Base-by-base conservation (phyloP, 2,888 invertebrate genomes). In the Muschampia plurimacula region DNA sequence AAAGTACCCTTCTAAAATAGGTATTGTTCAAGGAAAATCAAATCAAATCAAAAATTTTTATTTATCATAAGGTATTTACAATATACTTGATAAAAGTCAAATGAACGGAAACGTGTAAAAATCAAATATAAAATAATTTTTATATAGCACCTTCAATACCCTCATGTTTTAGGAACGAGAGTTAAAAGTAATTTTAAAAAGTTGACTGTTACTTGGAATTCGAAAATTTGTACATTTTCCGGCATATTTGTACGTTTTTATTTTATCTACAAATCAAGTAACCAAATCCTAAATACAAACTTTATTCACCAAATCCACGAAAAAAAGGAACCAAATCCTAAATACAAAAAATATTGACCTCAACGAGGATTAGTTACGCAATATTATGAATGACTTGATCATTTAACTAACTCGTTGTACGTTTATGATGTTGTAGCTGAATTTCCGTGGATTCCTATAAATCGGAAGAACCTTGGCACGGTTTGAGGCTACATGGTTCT, bases 401-500 rank as follows among this genome's bases (percentile, higher is more conserved):
- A 57, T 41, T 32, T 28, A 44, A 68, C 67, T 68, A 46, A 44
- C 32, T 44, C 12, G 67, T 28, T 60, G 60, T 60, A 36, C 60
- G n/a, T 60, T 57, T 63, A 64, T 44, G 55, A 41, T n/a, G 55
- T 64, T 63, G 10, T 64, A 46, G 13, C 6, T 12, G 28, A 41
- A 57, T 69, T 69, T 69, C 55, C 69, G 57, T 65, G 44, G 36
- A 64, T 64, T 64, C 69, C n/a, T 64, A n/a, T 64, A 7, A 63
- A 63, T 64, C 69, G 70, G 65, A 70, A 70, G 70, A 64, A 41
- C 70, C 70, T 70, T 70, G 70, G 70, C 65, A 64, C 9, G 70
- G 46, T 70, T 69, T 36, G 64, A 64, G 64, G 70, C 28, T 65
- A 65, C 70, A 65, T 65, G 64, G 57, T 46, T 59, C 60, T 46